Evolutionary conservation across 2,797 vertebrate genomes (phyloP).

Genomic region (Acanthornis magna): DNA sequence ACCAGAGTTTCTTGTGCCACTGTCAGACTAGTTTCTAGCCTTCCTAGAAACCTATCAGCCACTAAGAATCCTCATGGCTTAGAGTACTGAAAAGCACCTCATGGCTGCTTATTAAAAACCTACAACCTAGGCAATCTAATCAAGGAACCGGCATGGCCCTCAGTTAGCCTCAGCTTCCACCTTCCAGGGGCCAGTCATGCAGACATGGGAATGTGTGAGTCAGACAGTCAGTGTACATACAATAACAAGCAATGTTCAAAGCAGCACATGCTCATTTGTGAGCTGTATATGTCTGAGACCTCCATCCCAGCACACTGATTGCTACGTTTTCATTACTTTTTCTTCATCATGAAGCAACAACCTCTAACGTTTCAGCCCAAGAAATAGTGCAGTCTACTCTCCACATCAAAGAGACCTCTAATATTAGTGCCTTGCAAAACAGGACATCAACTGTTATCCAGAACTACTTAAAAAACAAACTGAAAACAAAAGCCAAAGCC

Average conservation of each 20-base stretch:
- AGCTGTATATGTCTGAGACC: neutral
- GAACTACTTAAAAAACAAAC: neutral
- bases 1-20: neutral
- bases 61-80: neutral
- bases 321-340: neutral
- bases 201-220: neutral
- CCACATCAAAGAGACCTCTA: neutral
- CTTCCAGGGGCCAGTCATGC: neutral
- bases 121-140: neutral
- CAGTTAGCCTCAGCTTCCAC: neutral
- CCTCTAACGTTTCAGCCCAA: neutral
- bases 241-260: neutral
- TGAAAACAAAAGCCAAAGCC: constrained; percentile 26
- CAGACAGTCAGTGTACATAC: neutral
- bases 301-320: neutral
- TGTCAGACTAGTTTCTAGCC: neutral
- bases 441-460: constrained; percentile 51
- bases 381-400: neutral
- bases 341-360: neutral
- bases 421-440: constrained; percentile 11
- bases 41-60: neutral
- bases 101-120: neutral
- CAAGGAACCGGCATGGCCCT: neutral
- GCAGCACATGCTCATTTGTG: neutral
- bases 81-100: neutral